Conservation (phyloP, 2,113 vertebrate species). For the Planiliza haematocheilus region DNA sequence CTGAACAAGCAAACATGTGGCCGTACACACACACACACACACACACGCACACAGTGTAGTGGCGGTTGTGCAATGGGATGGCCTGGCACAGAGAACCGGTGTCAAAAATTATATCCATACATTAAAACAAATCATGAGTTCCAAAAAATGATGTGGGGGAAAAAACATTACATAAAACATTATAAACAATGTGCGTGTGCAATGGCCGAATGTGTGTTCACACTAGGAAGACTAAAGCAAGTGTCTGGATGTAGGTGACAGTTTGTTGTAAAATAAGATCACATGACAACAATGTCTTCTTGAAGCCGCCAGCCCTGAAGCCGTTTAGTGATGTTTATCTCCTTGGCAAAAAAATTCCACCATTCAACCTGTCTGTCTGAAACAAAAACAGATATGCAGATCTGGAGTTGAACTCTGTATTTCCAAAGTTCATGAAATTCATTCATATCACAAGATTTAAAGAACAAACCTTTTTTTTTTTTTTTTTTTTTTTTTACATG, state of each 20-base stretch:
- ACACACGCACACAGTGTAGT: conserved; percentile 29
- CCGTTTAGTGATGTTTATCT: conserved; percentile 10
- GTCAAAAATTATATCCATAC: conserved; percentile 28
- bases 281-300: conserved; percentile 1
- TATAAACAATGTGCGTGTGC: conserved; percentile 29
- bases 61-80: conserved; percentile 25
- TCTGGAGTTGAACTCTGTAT: conserved; percentile 44
- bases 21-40: conserved; percentile 4
- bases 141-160: not conserved
- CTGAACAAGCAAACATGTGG: conserved; percentile 30
- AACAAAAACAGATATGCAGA: conserved; percentile 55
- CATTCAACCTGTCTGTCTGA: conserved; percentile 13
- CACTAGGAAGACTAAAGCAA: conserved; percentile 71
- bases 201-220: conserved; percentile 36
- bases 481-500: conserved; percentile 37
- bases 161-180: not conserved
- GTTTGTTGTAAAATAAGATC: conserved; percentile 7
- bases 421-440: conserved; percentile 43
- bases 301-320: conserved; percentile 18
- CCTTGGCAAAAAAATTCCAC: conserved; percentile 53
- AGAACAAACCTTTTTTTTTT: conserved; percentile 17
- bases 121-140: conserved; percentile 36
- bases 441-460: conserved; percentile 35
- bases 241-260: conserved; percentile 22
- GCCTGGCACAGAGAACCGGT: conserved; percentile 42